phyloP scores from a whole-genome alignment of 2,113 vertebrate species.

The Grallaria varia region DNA sequence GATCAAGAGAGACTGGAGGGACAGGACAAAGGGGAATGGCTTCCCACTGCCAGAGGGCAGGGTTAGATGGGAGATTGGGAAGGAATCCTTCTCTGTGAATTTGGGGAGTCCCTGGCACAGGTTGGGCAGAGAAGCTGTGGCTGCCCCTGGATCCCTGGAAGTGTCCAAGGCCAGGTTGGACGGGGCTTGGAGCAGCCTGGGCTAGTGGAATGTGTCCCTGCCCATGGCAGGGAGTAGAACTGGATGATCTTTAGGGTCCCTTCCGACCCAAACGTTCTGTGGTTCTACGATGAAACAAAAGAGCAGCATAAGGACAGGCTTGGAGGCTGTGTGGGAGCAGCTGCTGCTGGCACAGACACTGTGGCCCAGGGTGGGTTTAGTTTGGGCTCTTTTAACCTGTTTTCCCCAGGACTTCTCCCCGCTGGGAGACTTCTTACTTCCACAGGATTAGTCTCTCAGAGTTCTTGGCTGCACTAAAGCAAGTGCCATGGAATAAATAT shows the following conservation, averaged over 20 bases:
- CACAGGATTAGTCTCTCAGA: not conserved
- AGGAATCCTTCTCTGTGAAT: not conserved
- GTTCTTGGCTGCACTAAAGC: not conserved
- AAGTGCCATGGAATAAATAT: too few species aligned
- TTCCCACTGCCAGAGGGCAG: not conserved
- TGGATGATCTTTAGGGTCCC: not conserved
- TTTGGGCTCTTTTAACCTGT: not conserved
- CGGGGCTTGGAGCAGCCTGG: not conserved
- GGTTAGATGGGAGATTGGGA: not conserved
- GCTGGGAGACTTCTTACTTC: not conserved
- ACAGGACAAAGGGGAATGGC: not conserved
- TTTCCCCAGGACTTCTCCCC: not conserved
- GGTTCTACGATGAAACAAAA: not conserved
- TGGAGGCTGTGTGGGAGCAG: not conserved
- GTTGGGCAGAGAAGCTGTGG: not conserved
- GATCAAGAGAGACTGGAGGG: not conserved
- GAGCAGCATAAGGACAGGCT: not conserved
- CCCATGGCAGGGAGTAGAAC: not conserved
- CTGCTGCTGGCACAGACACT: not conserved
- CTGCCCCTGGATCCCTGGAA: not conserved
- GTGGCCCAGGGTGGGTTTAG: not conserved
- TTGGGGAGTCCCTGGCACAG: not conserved
- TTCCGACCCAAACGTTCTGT: not conserved
- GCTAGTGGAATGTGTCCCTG: not conserved
- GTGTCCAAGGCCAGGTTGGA: not conserved